Conservation (phyloP, 2,888 invertebrate species). For the Lasioglossum oenotherae region DNA sequence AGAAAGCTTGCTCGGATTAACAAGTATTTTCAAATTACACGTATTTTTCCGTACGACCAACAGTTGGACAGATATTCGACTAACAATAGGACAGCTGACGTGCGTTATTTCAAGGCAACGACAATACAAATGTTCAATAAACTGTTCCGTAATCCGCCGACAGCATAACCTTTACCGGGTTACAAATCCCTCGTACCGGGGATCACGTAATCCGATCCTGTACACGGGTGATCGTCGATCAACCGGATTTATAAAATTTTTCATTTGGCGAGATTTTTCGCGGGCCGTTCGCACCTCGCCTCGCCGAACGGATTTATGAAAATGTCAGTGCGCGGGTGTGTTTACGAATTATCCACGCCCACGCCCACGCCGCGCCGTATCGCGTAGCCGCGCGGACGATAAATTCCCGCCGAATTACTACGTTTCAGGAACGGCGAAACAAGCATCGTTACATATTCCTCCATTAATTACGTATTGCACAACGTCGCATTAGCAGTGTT, state of each 20-base stretch:
- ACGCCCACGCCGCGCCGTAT: conserved; percentile 12
- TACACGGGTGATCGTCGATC: conserved; percentile 26
- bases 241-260: conserved; percentile 32
- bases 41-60: neutral
- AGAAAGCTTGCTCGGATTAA: neutral
- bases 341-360: conserved; percentile 41
- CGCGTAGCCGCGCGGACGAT: conserved; percentile 1
- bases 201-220: neutral
- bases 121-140: neutral
- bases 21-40: neutral
- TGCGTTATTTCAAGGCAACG: neutral
- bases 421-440: conserved; percentile 22
- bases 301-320: conserved; percentile 46
- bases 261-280: conserved; percentile 22
- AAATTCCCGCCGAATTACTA: conserved; percentile 44
- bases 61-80: neutral
- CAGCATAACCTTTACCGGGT: neutral
- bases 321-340: conserved; percentile 35
- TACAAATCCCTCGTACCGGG: no score
- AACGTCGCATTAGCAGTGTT: neutral
- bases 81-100: neutral
- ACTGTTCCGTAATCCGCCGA: conserved; percentile 1
- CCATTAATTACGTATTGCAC: conserved; percentile 34
- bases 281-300: neutral
- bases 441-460: conserved; percentile 4